These are phyloP conservation scores for Centropus bengalensis DNA, from an alignment of 2,113 vertebrate genomes.

Conservation along the genomic window DNA sequence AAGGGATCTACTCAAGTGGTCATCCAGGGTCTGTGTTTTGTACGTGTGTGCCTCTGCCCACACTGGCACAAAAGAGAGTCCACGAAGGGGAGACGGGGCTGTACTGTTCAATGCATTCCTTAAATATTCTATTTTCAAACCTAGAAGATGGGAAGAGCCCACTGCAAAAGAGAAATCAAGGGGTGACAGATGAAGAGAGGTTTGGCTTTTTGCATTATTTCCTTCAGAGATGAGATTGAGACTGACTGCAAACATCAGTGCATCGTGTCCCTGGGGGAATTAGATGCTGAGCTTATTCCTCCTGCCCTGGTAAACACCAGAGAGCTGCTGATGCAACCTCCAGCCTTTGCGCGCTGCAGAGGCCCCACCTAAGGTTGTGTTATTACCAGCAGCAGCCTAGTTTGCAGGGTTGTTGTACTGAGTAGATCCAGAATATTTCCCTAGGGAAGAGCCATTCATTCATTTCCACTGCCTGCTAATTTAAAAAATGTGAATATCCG, in stretches of 20 bases:
- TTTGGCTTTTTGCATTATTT: background rate
- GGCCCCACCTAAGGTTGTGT: background rate
- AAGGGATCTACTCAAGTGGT: too few relatives aligned
- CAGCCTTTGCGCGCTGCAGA: background rate
- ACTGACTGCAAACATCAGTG: background rate
- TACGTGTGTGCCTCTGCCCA: fast-evolving
- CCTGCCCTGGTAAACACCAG: background rate
- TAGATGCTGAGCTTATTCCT: background rate
- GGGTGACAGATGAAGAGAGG: background rate
- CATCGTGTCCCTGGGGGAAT: background rate
- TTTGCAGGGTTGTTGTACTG: background rate
- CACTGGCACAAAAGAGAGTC: fast-evolving
- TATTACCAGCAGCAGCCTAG: slow-evolving; percentile 27
- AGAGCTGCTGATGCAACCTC: slow-evolving; percentile 1
- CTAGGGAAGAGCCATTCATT: slow-evolving; percentile 28
- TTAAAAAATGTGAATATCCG: background rate
- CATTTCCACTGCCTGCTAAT: slow-evolving; percentile 29
- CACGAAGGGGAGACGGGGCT: background rate
- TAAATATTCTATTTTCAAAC: background rate
- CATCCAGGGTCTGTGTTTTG: background rate
- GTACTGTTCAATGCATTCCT: background rate
- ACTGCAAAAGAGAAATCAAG: background rate
- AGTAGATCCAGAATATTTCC: slow-evolving; percentile 36
- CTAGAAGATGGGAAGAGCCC: background rate
- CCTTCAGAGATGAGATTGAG: background rate